phyloP scores from a whole-genome alignment of 2,113 vertebrate genomes.

The Zeus faber region DNA sequence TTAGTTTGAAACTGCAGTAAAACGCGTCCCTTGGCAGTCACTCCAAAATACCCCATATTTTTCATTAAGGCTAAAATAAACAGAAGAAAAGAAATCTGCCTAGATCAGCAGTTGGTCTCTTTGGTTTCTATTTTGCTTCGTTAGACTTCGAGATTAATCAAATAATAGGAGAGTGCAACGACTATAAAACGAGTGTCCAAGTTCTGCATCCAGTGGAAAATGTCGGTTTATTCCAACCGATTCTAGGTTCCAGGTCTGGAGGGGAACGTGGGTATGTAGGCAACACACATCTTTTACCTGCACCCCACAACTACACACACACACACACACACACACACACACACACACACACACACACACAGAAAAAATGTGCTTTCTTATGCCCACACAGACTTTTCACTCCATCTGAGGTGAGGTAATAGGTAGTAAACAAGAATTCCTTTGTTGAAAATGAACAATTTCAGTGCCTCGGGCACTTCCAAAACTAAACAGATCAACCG shows the following conservation, averaged over 20 bases:
- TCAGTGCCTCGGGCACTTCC: too few species aligned
- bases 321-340: neutral
- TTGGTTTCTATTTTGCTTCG: constrained; percentile 46
- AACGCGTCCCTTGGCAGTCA: constrained; percentile 57
- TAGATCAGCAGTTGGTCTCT: constrained; percentile 40
- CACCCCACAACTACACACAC: neutral
- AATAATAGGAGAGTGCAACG: constrained; percentile 71
- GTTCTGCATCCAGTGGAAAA: constrained; percentile 74
- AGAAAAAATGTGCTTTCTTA: neutral
- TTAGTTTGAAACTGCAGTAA: constrained; percentile 51
- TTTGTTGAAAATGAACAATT: neutral
- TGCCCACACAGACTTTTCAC: neutral
- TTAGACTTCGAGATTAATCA: constrained; percentile 64
- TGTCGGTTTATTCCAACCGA: constrained; percentile 66
- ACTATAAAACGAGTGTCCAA: constrained; percentile 73
- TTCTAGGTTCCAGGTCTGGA: constrained; percentile 50
- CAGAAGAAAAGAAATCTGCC: constrained; percentile 56
- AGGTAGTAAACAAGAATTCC: neutral
- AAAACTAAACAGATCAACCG: too few species aligned
- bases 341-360: neutral
- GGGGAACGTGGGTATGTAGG: constrained; percentile 12
- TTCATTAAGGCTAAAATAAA: constrained; percentile 53
- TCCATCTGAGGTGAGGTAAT: neutral
- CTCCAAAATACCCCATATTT: constrained; percentile 19
- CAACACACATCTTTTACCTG: constrained; percentile 10